Percentiles rank a stretch among this genome's conserved stretches.
These are phyloP conservation scores for Phoxinus dragarum DNA, from an alignment of 2,797 vertebrate species.

Conservation along the genomic window DNA sequence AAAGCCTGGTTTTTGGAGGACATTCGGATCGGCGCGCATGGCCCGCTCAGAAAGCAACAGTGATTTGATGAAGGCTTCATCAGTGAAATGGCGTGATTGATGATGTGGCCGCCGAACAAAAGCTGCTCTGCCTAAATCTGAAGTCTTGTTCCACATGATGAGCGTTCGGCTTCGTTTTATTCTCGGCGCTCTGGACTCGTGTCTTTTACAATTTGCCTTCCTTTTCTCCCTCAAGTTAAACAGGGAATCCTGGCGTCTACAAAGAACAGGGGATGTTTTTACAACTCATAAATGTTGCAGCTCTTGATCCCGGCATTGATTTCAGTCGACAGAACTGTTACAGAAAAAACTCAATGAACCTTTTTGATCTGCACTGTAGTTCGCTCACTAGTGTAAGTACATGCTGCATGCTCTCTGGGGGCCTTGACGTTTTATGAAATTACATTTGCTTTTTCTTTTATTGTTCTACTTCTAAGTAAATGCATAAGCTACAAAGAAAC, in stretches of 20 bases:
- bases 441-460: not conserved
- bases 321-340: not conserved
- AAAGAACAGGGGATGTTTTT: constrained; percentile 22
- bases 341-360: constrained; percentile 12
- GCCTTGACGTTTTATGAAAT: not conserved
- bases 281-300: constrained; percentile 18
- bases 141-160: constrained; percentile 43
- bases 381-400: constrained; percentile 2
- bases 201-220: not conserved
- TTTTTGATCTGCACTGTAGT: constrained; percentile 25
- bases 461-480: not conserved
- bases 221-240: not conserved
- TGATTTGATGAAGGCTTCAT: constrained; percentile 70
- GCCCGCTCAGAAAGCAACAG: constrained; percentile 59
- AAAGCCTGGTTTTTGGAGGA: constrained; percentile 26
- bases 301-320: constrained; percentile 25
- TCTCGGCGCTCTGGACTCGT: not conserved
- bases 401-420: not conserved
- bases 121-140: constrained; percentile 57
- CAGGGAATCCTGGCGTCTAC: not conserved
- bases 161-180: not conserved
- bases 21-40: constrained; percentile 54
- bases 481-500: not conserved
- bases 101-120: constrained; percentile 63
- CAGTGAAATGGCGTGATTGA: constrained; percentile 73